phyloP scores from a whole-genome alignment of 2,888 invertebrate genomes.

The Tetragnatha montana region DNA sequence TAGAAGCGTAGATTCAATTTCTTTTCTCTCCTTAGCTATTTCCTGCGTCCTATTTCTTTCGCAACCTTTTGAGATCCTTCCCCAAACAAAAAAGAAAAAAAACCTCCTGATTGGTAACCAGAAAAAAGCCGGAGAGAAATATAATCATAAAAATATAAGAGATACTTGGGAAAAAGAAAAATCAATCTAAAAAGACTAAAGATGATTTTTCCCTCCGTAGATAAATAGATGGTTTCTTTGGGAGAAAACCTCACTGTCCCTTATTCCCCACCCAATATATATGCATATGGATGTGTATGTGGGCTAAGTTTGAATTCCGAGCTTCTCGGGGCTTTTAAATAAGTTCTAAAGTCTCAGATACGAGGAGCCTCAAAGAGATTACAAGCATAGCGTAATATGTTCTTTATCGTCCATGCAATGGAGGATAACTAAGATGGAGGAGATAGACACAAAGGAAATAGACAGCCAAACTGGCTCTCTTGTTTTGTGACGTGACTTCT shows the following conservation, averaged over 20 bases:
- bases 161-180: slow-evolving; percentile 11
- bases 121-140: background rate
- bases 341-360: slow-evolving; percentile 6
- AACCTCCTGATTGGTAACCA: background rate
- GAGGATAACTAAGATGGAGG: background rate
- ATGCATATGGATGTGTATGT: slow-evolving; percentile 40
- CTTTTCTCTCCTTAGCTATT: background rate
- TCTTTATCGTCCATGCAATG: slow-evolving; percentile 10
- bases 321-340: slow-evolving; percentile 22
- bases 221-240: slow-evolving; percentile 52
- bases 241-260: slow-evolving; percentile 29
- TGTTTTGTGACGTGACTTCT: background rate
- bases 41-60: background rate
- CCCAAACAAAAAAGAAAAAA: background rate
- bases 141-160: slow-evolving; percentile 6
- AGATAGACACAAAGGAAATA: background rate
- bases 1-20: slow-evolving; percentile 22
- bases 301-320: slow-evolving; percentile 24
- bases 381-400: slow-evolving; percentile 9
- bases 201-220: slow-evolving; percentile 57
- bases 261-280: slow-evolving; percentile 59
- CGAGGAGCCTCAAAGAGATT: slow-evolving; percentile 13
- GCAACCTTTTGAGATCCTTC: background rate
- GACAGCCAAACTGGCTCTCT: background rate
- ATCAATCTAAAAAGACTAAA: slow-evolving; percentile 44